Evolutionary conservation across 1,140 invertebrate species (phyloP).

Genomic region (Carcinoscorpius rotundicauda): DNA sequence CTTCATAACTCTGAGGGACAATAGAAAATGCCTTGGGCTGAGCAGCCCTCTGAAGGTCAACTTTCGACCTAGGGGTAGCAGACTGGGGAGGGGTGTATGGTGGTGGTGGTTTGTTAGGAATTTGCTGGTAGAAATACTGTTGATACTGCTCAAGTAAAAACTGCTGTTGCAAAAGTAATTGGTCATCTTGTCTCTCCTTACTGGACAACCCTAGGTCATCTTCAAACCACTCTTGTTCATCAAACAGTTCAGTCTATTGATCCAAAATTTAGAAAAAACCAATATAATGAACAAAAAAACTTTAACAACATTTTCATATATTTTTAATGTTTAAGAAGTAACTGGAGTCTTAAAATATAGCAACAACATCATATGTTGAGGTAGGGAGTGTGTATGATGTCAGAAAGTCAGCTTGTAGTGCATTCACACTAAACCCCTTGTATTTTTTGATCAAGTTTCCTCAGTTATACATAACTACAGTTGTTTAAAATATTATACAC

Average conservation of each 20-base stretch:
- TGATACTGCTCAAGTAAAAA: constrained; percentile 18
- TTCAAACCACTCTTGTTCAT: constrained; percentile 26
- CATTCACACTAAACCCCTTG: no score
- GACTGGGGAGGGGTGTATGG: constrained; percentile 48
- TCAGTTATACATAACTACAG: no score
- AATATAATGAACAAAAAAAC: no score
- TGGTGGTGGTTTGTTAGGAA: constrained; percentile 57
- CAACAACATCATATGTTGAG: no score
- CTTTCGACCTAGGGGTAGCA: constrained; percentile 12
- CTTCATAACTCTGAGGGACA: constrained; percentile 28
- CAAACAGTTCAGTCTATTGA: no score
- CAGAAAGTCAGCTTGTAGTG: no score
- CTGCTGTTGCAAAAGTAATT: constrained; percentile 5
- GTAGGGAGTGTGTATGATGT: no score
- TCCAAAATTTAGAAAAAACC: no score
- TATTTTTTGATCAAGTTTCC: no score
- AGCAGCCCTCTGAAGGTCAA: no score
- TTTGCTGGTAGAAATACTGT: constrained; percentile 43
- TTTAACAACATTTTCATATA: constrained; percentile 10
- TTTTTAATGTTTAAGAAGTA: neutral
- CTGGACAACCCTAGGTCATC: constrained; percentile 24
- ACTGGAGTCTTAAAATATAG: neutral
- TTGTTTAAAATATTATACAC: no score
- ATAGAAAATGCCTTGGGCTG: constrained; percentile 25
- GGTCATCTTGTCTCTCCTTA: constrained; percentile 2